Conservation (phyloP, 2,888 invertebrate genomes). For the Rhingia campestris region DNA sequence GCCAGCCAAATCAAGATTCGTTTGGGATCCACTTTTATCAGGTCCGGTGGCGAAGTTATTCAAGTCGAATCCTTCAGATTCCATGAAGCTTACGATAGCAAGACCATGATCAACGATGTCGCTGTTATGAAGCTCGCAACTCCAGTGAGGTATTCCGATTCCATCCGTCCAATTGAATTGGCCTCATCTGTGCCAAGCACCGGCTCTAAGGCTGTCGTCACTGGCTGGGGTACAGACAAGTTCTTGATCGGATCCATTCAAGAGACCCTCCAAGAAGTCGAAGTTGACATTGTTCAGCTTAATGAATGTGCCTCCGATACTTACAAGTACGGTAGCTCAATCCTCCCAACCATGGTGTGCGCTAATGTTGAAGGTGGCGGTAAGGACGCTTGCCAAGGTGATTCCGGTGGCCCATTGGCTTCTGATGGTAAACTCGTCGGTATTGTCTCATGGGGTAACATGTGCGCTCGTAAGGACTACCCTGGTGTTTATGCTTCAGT, state of each 20-base stretch:
- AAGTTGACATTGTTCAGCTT: constrained; percentile 75
- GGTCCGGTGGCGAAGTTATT: constrained; percentile 80
- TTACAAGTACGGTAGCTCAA: constrained; percentile 76
- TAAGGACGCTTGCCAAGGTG: constrained; percentile 82
- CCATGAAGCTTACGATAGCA: constrained; percentile 79
- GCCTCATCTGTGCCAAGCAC: constrained; percentile 76
- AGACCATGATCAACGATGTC: constrained; percentile 81
- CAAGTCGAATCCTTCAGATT: constrained; percentile 78
- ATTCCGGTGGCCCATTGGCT: constrained; percentile 82
- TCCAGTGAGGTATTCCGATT: constrained; percentile 76
- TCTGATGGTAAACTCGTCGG: constrained; percentile 77
- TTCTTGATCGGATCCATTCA: constrained; percentile 74
- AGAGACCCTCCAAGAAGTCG: constrained; percentile 75
- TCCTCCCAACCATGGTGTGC: constrained; percentile 78
- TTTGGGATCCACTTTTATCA: constrained; percentile 80
- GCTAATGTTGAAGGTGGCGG: constrained; percentile 76
- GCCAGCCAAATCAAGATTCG: constrained; percentile 78
- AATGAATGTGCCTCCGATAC: constrained; percentile 64
- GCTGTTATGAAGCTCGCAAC: constrained; percentile 80
- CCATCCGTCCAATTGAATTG: constrained; percentile 76
- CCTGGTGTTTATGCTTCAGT: constrained; percentile 81
- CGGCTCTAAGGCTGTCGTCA: constrained; percentile 78
- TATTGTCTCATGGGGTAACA: constrained; percentile 81
- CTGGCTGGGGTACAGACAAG: constrained; percentile 81
- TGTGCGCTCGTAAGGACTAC: constrained; percentile 78